Base-by-base conservation (phyloP, 2,797 vertebrate species). In the Morus bassanus region DNA sequence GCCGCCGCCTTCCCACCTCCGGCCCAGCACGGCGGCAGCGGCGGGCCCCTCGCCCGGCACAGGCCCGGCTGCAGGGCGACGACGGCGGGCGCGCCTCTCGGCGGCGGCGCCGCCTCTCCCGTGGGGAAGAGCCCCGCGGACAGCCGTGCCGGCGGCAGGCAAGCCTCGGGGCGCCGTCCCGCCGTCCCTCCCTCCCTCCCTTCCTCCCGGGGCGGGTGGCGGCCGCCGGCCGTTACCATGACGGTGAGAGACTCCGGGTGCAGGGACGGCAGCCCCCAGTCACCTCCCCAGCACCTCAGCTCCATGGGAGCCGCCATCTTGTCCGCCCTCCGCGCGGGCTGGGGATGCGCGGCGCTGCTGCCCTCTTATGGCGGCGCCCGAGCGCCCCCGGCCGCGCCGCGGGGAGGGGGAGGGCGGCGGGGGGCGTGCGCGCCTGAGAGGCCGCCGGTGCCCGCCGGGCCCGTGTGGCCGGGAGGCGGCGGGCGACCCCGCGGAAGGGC, bases 231-330 rank as follows among this genome's bases (percentile, higher is more conserved):
- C 37, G 70, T 98, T 99, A 99, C 99, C 99, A 99, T 97, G 51
- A 99, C 98, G 81, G 99, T 97, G 37, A 99, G 98, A 33, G 98
- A 99, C 93, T 99, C 99, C 64, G 98, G 98, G 97, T 99, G 99
- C 33, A 99, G 98, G 23, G 99, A 99, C 9, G 99, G 99, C 85
- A 99, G 97, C 69, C 99, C 99, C 99, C 99, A 99, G 70, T 98
- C 99, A 74, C 98, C 99, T 88, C 99, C 99, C 99, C 99, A 99
- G 97, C 99, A 99, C 85, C 98, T 98, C 95, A 99, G 98, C 97
- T 99, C 98, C 98, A 99, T 98, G 98, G 98, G 97, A 93, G 98
- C 98, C 97, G 98, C 99, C 99, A 99, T 99, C 73, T 96, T 95
- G 27, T 76, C 41, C 63, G 16, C 57, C 68, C 10, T 22, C 57